Conservation (phyloP, 2,113 vertebrate genomes). For the Trematocara zebra region DNA sequence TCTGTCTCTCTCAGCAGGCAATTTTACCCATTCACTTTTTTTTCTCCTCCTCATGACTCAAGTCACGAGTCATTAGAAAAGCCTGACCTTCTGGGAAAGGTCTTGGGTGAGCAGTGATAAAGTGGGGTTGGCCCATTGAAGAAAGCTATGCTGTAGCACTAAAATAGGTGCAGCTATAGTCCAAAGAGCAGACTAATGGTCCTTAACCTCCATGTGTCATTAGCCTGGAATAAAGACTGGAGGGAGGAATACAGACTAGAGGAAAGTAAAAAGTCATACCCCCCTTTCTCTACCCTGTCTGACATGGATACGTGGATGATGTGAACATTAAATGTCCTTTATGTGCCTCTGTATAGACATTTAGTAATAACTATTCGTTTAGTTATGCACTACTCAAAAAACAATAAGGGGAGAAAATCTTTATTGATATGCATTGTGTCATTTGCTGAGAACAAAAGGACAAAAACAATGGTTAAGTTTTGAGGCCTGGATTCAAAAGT, state of each 20-base stretch:
- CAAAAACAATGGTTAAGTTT: not conserved
- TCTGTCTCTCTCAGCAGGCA: constrained; percentile 39
- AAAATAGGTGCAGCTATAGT: constrained; percentile 72
- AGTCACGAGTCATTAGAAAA: constrained; percentile 74
- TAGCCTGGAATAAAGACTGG: constrained; percentile 68
- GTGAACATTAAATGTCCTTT: constrained; percentile 36
- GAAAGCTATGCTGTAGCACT: constrained; percentile 54
- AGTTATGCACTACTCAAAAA: not conserved
- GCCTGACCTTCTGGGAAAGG: constrained; percentile 73
- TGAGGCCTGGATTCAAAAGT: not conserved
- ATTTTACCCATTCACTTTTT: constrained; percentile 55
- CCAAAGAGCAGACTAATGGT: constrained; percentile 69
- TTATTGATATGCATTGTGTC: not conserved
- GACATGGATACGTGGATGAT: constrained; percentile 16
- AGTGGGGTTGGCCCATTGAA: constrained; percentile 61
- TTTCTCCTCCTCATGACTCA: constrained; percentile 60
- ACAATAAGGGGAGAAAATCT: not conserved
- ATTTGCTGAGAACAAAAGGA: not conserved
- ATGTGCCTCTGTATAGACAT: not conserved
- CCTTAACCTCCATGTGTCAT: constrained; percentile 70
- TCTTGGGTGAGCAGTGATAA: constrained; percentile 71
- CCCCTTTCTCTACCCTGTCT: not conserved
- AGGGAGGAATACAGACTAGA: constrained; percentile 43
- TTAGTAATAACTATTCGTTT: not conserved
- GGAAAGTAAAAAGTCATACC: constrained; percentile 9